These are phyloP conservation scores for Urocitellus parryii DNA, from an alignment of 2,113 vertebrate genomes.

Conservation along the genomic window DNA sequence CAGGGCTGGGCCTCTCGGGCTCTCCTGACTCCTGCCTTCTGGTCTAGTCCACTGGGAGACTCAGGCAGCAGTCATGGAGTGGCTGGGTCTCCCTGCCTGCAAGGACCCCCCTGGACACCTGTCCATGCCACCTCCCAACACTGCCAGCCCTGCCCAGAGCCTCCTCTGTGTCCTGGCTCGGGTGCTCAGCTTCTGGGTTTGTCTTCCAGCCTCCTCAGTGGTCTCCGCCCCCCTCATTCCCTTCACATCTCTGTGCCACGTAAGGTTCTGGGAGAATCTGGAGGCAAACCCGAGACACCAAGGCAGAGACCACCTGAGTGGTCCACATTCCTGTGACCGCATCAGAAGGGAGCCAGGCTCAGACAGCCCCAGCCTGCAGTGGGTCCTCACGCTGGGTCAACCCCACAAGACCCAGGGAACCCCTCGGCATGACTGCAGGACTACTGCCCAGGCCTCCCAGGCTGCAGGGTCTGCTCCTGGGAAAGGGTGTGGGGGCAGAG, in stretches of 20 bases:
- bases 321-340: background rate
- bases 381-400: too few relatives aligned
- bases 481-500: accelerated
- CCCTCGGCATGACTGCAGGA: accelerated
- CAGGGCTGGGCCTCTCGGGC: too few relatives aligned
- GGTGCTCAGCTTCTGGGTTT: too few relatives aligned
- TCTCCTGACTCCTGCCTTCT: background rate
- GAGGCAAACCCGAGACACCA: too few relatives aligned
- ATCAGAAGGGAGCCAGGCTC: background rate
- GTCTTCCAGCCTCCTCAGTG: background rate
- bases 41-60: background rate
- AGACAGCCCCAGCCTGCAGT: background rate
- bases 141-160: background rate
- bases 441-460: background rate
- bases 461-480: background rate
- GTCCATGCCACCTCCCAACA: background rate
- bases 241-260: too few relatives aligned
- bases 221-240: too few relatives aligned
- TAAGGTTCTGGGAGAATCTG: too few relatives aligned
- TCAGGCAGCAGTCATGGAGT: background rate
- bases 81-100: background rate
- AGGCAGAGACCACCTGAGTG: too few relatives aligned
- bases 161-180: background rate
- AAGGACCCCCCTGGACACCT: background rate
- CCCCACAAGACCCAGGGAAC: background rate